Base-by-base conservation (phyloP, 2,113 vertebrate genomes). In the Pyrgilauda ruficollis region DNA sequence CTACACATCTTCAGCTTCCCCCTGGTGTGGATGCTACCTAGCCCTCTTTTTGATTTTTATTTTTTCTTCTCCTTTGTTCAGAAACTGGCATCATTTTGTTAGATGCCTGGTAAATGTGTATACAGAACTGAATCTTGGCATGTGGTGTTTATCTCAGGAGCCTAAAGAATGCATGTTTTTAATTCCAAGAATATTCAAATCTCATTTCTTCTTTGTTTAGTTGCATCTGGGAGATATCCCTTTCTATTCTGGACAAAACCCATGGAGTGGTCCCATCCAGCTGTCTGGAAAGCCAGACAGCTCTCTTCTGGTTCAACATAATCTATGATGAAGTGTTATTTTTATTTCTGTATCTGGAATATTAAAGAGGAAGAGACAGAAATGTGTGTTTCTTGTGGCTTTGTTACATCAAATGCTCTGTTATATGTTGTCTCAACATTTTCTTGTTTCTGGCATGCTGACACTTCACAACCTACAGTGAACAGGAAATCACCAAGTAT, bases 401-500 rank as follows among this genome's bases (percentile, higher is more conserved):
- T 94, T 78, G 37, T 74, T 91, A 74, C 26, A 93, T 86, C 75
- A 94, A 76, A 84, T 83, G 61, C 21, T 62, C 44, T 63, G 77
- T 39, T 33, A 35, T 55, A 27, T 41, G 27, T 43, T 24, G 5
- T 67, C 61, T 87, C 72, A 86, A 62, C 22, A 63, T 94, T 69
- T 92, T 23, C 43, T 95, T 93, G 50, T 83, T 94, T 70, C 63
- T 79, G 20, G 56, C 30, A 68, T 6, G 12, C 68, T 88, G 74
- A 53, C 26, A 69, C 86, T 95, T 93, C 75, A 72, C 33, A 93
- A 68, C 31, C 62, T 75, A 82, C 41, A 74, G 9, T 33, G 80
- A 92, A 80, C 78, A 96, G 86, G 90, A 96, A 96, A 88, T 91
- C n/a, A 63, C 11, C 23, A 80, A 59, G 55, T 92, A 94, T 81